Conservation (phyloP, 2,888 invertebrate species). For the Cheilosia vulpina region DNA sequence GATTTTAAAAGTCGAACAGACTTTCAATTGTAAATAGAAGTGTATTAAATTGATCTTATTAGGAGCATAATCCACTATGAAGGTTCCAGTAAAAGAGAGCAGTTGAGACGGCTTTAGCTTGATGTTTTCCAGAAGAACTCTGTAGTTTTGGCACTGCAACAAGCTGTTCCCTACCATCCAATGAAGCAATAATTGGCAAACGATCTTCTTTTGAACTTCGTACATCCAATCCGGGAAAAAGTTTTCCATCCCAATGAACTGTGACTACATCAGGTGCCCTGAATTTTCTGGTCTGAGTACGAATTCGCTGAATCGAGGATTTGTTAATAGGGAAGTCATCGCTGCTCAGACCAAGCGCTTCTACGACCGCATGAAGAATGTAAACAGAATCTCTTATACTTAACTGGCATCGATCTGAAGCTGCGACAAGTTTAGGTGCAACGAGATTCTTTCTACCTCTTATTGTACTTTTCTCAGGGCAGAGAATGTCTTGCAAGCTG, state of each 20-base stretch:
- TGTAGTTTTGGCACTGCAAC: conserved; percentile 36
- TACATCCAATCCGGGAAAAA: not conserved
- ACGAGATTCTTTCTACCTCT: no score
- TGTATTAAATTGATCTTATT: no score
- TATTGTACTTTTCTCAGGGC: no score
- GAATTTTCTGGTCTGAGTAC: not conserved
- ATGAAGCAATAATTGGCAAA: not conserved
- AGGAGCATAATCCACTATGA: no score
- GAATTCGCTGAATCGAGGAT: not conserved
- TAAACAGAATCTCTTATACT: not conserved
- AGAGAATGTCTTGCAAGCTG: no score
- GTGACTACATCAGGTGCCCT: not conserved
- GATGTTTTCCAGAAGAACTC: conserved; percentile 13
- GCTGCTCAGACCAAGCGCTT: not conserved
- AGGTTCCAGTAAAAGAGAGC: conserved; percentile 72
- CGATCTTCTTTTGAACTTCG: not conserved
- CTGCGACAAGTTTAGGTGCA: no score
- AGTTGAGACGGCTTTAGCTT: conserved; percentile 40
- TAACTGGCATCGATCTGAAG: no score
- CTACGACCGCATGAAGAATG: not conserved
- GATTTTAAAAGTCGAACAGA: no score
- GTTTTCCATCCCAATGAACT: not conserved
- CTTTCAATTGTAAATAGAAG: no score
- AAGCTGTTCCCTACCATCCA: not conserved
- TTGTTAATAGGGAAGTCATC: not conserved